phyloP scores from a whole-genome alignment of 2,113 vertebrate genomes.

The Orycteropus afer region DNA sequence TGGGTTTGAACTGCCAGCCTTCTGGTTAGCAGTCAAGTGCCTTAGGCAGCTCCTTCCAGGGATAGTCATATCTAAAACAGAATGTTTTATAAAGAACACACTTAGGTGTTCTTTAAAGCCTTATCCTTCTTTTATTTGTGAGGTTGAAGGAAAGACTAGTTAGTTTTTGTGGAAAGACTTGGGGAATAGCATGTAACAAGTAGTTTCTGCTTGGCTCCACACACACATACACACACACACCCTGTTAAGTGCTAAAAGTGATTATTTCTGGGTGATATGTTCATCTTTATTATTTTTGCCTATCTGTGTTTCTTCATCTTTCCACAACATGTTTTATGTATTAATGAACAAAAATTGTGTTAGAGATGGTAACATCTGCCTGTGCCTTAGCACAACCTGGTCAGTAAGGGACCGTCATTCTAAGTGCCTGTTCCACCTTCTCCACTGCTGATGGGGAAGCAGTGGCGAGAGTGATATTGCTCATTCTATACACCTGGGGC shows the following conservation, averaged over 20 bases:
- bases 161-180: too few relatives aligned
- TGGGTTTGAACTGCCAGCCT: too few relatives aligned
- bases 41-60: too few relatives aligned
- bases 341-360: background rate
- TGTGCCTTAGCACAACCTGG: background rate
- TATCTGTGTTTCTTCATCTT: background rate
- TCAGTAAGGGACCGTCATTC: accelerated
- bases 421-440: background rate
- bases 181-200: too few relatives aligned
- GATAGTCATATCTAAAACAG: too few relatives aligned
- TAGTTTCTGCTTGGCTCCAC: background rate
- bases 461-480: background rate
- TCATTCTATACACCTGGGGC: background rate
- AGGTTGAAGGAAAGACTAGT: too few relatives aligned
- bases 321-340: background rate
- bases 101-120: too few relatives aligned
- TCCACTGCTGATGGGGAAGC: background rate
- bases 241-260: background rate
- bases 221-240: too few relatives aligned
- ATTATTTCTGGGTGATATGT: background rate
- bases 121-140: too few relatives aligned
- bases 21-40: too few relatives aligned
- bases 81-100: too few relatives aligned
- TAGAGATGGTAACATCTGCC: background rate
- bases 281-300: background rate